Percentiles rank a stretch among this genome's conserved stretches.
phyloP scores from a whole-genome alignment of 1,140 invertebrate species.

The Steinernema feltiae region DNA sequence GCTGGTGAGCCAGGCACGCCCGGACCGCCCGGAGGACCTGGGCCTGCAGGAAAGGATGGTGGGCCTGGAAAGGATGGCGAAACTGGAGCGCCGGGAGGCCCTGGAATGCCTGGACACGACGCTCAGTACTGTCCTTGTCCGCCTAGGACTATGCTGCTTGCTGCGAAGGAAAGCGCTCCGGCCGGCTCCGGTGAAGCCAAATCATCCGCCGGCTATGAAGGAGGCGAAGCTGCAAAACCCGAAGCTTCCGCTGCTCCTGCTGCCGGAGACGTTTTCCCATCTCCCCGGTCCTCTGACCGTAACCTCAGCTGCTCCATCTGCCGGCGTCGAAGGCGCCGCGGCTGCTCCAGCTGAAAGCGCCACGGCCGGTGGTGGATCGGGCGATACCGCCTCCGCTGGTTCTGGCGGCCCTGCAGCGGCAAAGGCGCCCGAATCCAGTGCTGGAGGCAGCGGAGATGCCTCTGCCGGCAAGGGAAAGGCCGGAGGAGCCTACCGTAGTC shows the following conservation, averaged over 20 bases:
- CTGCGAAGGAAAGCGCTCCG: not conserved
- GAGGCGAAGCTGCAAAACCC: not conserved
- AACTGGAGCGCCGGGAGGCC: constrained; percentile 38
- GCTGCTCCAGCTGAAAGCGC: not conserved
- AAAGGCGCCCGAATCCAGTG: not conserved
- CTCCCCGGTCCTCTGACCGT: not conserved
- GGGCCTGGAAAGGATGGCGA: constrained; percentile 36
- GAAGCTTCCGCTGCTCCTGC: not conserved
- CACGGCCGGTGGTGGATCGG: not conserved
- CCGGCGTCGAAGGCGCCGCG: not conserved
- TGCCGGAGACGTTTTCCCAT: not conserved
- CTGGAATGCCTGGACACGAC: constrained; percentile 30
- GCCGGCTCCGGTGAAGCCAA: not conserved
- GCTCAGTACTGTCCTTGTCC: constrained; percentile 28
- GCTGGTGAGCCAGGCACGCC: constrained; percentile 48
- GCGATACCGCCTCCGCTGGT: not conserved
- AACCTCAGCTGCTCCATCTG: not conserved
- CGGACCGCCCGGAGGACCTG: constrained; percentile 48
- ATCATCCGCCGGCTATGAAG: not conserved
- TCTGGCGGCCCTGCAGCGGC: not conserved
- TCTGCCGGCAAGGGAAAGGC: not conserved
- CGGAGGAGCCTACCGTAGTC: too few species aligned
- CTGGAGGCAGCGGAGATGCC: not conserved
- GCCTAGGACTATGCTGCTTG: constrained; percentile 13
- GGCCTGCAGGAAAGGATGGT: constrained; percentile 48